Percentiles rank a stretch among this genome's conserved stretches.
phyloP scores from a whole-genome alignment of 2,113 vertebrate genomes.

The Silurus meridionalis region DNA sequence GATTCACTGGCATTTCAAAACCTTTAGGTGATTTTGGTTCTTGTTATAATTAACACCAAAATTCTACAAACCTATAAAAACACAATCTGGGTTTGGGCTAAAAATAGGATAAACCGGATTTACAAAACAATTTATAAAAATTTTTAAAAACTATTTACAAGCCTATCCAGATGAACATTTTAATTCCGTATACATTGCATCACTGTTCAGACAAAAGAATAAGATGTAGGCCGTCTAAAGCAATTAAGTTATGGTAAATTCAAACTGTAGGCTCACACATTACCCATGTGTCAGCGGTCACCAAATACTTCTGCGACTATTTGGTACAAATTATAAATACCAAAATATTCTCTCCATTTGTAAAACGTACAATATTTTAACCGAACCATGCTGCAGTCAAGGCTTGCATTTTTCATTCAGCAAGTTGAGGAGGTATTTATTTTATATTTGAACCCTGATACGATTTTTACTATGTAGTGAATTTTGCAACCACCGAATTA shows the following conservation, averaged over 20 bases:
- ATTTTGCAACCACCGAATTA: background rate
- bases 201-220: background rate
- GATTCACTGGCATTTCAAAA: background rate
- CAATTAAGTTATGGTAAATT: background rate
- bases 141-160: background rate
- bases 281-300: background rate
- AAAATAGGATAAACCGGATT: background rate
- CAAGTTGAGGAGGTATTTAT: background rate
- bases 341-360: background rate
- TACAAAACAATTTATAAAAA: background rate
- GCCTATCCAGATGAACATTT: background rate
- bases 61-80: background rate
- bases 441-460: background rate
- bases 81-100: background rate
- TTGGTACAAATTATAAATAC: background rate
- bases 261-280: background rate
- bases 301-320: background rate
- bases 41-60: background rate
- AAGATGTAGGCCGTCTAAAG: no score
- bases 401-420: background rate
- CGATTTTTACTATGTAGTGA: background rate
- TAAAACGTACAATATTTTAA: background rate
- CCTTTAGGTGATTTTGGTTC: background rate
- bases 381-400: background rate
- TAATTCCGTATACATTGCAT: background rate